Evolutionary conservation across 2,113 vertebrate species (phyloP).

Genomic region (Oncorhynchus nerka): DNA sequence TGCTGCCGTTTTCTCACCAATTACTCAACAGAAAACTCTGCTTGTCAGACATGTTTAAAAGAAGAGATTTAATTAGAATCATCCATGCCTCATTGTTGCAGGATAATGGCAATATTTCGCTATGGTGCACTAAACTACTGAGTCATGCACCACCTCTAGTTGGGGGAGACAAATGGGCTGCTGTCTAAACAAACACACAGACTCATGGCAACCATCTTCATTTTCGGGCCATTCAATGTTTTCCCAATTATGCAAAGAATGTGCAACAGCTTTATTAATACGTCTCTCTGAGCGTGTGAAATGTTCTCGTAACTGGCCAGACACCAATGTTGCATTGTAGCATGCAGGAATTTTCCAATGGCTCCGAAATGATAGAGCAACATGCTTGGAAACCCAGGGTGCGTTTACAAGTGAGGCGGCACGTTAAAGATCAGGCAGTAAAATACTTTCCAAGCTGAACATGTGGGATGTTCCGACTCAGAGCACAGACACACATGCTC

Average conservation of each 20-base stretch:
- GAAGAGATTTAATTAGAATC: slow-evolving; percentile 25
- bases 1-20: slow-evolving; percentile 9
- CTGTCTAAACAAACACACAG: no score
- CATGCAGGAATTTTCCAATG: slow-evolving; percentile 20
- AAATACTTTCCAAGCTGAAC: slow-evolving; percentile 23
- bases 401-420: slow-evolving; percentile 54
- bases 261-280: not conserved
- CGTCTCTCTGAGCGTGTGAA: not conserved
- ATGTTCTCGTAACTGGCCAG: slow-evolving; percentile 18
- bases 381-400: slow-evolving; percentile 40
- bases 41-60: slow-evolving; percentile 5
- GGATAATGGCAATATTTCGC: slow-evolving; percentile 6
- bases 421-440: slow-evolving; percentile 41
- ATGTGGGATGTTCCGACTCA: slow-evolving; percentile 29
- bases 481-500: not conserved
- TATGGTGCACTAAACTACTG: slow-evolving; percentile 8
- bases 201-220: not conserved
- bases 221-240: not conserved
- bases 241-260: not conserved
- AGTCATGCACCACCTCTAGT: slow-evolving; percentile 1
- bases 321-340: not conserved
- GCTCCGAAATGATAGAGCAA: slow-evolving; percentile 41
- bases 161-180: not conserved
- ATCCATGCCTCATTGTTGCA: slow-evolving; percentile 19
- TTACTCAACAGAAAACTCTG: slow-evolving; percentile 26